Evolutionary conservation across 1,140 invertebrate species (phyloP).

Genomic region (Aphis gossypii): DNA sequence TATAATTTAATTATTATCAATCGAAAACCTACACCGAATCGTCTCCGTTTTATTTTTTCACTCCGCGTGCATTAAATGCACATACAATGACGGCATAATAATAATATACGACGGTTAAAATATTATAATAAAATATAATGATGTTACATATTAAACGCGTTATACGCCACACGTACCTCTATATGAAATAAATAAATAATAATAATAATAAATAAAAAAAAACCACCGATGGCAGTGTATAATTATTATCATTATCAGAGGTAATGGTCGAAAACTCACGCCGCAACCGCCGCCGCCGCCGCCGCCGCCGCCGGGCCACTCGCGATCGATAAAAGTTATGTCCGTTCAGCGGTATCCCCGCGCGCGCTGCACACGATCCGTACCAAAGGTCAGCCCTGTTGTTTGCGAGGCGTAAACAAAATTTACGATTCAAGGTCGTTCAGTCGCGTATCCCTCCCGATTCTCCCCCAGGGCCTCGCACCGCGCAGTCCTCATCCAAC

Average conservation of each 20-base stretch:
- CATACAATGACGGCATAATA: background rate
- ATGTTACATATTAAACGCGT: background rate
- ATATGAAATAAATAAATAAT: too few relatives aligned
- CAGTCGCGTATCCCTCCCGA: background rate
- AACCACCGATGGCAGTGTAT: background rate
- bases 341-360: background rate
- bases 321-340: constrained; percentile 33
- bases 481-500: background rate
- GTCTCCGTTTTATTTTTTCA: background rate
- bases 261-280: constrained; percentile 26
- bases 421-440: background rate
- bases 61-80: background rate
- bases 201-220: background rate
- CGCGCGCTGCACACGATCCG: background rate
- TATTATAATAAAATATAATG: background rate
- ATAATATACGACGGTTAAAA: background rate
- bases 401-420: background rate
- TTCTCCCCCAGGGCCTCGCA: background rate
- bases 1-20: constrained; percentile 27
- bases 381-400: constrained; percentile 29
- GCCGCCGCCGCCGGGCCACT: background rate
- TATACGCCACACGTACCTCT: too few relatives aligned
- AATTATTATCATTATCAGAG: constrained; percentile 27
- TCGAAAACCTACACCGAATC: background rate
- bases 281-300: background rate